These are phyloP conservation scores for Orchestia grillus DNA, from an alignment of 1,140 invertebrate species.

Conservation along the genomic window DNA sequence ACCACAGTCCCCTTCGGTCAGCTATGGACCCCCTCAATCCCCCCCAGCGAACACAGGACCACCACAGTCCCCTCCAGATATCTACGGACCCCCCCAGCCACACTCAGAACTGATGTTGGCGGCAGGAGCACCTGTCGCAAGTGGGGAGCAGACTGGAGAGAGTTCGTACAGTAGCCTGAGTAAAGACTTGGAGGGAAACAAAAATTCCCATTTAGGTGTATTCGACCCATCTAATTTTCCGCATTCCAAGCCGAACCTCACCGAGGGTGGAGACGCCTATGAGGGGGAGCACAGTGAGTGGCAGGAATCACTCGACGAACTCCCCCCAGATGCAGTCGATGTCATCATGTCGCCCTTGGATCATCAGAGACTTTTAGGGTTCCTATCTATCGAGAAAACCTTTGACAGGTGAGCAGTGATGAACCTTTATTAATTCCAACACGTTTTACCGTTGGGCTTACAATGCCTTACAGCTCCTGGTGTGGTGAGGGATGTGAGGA, in stretches of 20 bases:
- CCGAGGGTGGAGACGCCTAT: background rate
- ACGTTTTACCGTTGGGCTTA: too few species aligned
- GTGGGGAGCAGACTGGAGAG: background rate
- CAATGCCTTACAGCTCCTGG: too few species aligned
- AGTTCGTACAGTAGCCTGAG: background rate
- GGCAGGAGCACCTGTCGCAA: background rate
- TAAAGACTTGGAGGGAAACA: constrained; percentile 4
- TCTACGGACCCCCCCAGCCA: background rate
- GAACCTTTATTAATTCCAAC: too few species aligned
- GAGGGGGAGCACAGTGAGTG: background rate
- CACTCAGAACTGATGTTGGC: background rate
- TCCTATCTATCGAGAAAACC: background rate
- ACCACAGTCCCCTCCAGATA: background rate
- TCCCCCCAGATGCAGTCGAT: background rate
- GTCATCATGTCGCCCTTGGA: constrained; percentile 42
- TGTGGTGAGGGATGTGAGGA: too few species aligned
- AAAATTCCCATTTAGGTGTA: background rate
- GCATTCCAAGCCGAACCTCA: background rate
- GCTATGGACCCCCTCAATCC: background rate
- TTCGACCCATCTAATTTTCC: background rate
- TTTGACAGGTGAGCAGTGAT: constrained; percentile 34
- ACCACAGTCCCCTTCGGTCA: background rate
- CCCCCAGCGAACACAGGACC: background rate
- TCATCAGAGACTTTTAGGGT: constrained; percentile 30
- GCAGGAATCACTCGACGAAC: background rate